These are phyloP conservation scores for Leucoraja erinaceus DNA, from an alignment of 2,113 vertebrate species.

Conservation along the genomic window DNA sequence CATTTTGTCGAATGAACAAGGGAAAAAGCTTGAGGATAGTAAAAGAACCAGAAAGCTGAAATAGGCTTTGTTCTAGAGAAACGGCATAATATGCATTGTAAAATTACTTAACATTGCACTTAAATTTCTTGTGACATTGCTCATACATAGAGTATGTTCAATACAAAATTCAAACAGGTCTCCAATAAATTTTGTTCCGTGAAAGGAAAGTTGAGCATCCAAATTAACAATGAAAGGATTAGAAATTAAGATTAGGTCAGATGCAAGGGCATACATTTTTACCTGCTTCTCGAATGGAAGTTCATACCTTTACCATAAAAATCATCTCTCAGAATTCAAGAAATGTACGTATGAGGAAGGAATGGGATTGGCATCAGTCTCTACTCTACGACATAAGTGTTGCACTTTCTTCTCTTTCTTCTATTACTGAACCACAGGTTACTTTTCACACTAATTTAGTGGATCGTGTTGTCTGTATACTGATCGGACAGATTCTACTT, in stretches of 20 bases:
- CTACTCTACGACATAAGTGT: background rate
- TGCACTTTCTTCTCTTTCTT: background rate
- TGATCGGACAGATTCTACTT: background rate
- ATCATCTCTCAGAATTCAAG: background rate
- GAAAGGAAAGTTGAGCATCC: background rate
- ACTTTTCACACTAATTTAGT: background rate
- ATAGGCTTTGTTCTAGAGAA: background rate
- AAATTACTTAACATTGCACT: background rate
- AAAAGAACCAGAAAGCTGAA: background rate
- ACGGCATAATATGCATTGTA: background rate
- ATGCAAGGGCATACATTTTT: background rate
- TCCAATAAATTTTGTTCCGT: background rate
- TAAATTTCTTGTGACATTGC: background rate
- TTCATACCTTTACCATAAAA: background rate
- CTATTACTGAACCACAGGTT: background rate
- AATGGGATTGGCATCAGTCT: background rate
- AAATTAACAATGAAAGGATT: background rate
- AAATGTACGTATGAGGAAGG: background rate
- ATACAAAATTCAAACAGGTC: too few species aligned
- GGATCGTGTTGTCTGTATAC: background rate
- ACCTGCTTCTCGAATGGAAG: background rate
- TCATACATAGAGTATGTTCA: background rate
- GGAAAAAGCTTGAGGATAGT: background rate
- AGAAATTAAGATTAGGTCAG: too few species aligned
- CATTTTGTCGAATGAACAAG: background rate